Conservation (phyloP, 2,113 vertebrate genomes). For the Bothrops jararaca region DNA sequence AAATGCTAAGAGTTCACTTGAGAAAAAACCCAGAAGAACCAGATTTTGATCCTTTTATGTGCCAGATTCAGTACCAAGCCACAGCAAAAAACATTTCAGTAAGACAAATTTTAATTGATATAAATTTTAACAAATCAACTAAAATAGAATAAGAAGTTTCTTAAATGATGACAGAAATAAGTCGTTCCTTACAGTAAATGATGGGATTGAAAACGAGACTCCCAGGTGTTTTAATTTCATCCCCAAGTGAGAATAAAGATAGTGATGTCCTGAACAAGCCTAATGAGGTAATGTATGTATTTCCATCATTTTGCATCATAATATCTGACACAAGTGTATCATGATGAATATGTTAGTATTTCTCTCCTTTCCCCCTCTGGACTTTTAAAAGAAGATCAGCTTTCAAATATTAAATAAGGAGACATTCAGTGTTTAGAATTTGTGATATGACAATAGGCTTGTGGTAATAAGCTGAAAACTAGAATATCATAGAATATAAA, state of each 20-base stretch:
- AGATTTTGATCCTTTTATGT: neutral
- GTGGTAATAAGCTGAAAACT: neutral
- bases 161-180: neutral
- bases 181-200: neutral
- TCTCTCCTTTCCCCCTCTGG: neutral
- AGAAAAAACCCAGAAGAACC: neutral
- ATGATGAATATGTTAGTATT: neutral
- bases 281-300: neutral
- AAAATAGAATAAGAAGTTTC: neutral
- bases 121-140: neutral
- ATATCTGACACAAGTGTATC: neutral
- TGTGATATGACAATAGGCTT: neutral
- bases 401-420: neutral
- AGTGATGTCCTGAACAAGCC: neutral
- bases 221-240: neutral
- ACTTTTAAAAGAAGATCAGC: neutral
- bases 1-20: constrained; percentile 66
- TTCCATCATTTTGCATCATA: neutral
- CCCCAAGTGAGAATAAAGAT: neutral
- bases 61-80: constrained; percentile 57
- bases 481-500: neutral
- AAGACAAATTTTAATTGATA: constrained; percentile 38
- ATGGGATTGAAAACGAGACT: neutral
- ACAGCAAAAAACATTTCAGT: constrained; percentile 56
- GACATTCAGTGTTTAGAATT: neutral